A percentile compares a stretch with the other conserved stretches of the same genome.
phyloP scores from a whole-genome alignment of 2,797 vertebrate species.

The Tragelaphus eurycerus region DNA sequence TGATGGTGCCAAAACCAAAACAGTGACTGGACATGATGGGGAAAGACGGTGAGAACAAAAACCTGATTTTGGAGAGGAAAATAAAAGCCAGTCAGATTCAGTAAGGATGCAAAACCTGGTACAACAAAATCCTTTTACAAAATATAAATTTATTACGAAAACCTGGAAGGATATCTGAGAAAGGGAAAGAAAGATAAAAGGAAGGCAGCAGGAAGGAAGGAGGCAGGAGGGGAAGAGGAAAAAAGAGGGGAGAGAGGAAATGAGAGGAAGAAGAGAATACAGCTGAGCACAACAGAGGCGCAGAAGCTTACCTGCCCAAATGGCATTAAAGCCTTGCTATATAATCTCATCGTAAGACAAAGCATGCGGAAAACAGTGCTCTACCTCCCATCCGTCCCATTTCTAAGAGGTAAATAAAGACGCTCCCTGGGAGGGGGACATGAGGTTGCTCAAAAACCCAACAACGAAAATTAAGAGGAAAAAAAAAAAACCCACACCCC shows the following conservation, averaged over 20 bases:
- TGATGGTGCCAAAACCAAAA: conserved; percentile 90
- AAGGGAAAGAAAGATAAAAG: conserved; percentile 55
- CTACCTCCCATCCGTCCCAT: neutral
- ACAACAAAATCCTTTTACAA: conserved; percentile 85
- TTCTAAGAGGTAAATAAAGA: conserved; percentile 37
- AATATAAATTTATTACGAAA: conserved; percentile 83
- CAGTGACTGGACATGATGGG: conserved; percentile 82
- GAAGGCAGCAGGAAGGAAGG: conserved; percentile 28
- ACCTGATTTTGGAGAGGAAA: conserved; percentile 71
- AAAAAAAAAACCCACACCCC: neutral
- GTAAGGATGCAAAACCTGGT: conserved; percentile 82
- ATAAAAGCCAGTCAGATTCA: conserved; percentile 79
- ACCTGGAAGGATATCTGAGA: conserved; percentile 68
- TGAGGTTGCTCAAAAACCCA: conserved; percentile 53
- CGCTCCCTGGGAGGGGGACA: conserved; percentile 62
- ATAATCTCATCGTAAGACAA: conserved; percentile 64
- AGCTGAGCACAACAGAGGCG: conserved; percentile 72
- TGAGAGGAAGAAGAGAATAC: conserved; percentile 29
- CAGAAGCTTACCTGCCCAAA: conserved; percentile 82
- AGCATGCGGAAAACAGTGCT: conserved; percentile 73
- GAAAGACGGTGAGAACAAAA: conserved; percentile 66
- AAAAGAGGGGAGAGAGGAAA: conserved; percentile 57
- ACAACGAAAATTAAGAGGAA: neutral
- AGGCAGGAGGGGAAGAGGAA: neutral
- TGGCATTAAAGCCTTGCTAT: conserved; percentile 73